Conservation (phyloP, 2,888 invertebrate genomes). For the Polietes domitor region DNA sequence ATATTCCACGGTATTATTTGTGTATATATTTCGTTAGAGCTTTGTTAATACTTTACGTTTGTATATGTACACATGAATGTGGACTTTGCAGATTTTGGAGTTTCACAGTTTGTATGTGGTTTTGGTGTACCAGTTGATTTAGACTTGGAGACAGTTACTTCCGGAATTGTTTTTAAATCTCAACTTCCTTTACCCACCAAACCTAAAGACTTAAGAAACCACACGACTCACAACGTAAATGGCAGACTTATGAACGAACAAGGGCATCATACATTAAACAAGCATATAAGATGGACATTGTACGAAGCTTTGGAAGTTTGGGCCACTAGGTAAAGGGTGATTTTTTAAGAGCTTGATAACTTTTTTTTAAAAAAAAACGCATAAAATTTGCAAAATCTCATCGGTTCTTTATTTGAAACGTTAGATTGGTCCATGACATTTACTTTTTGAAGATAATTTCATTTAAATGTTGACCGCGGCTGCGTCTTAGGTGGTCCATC, state of each 20-base stretch:
- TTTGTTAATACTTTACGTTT: background rate
- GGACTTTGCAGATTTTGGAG: constrained; percentile 25
- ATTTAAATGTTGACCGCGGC: too few relatives aligned
- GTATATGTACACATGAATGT: background rate
- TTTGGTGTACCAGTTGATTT: constrained; percentile 59
- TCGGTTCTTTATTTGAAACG: too few relatives aligned
- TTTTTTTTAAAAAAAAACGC: too few relatives aligned
- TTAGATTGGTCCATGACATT: too few relatives aligned
- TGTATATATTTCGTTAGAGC: background rate
- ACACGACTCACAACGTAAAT: constrained; percentile 44
- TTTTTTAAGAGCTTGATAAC: too few relatives aligned
- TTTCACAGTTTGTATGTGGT: constrained; percentile 54
- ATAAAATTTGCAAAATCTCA: too few relatives aligned
- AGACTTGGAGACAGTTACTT: constrained; percentile 42
- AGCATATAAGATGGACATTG: constrained; percentile 36
- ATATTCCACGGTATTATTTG: constrained; percentile 28
- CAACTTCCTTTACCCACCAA: constrained; percentile 44
- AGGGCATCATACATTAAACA: background rate
- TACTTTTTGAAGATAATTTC: too few relatives aligned
- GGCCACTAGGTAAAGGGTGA: constrained; percentile 31
- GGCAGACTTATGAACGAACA: constrained; percentile 7
- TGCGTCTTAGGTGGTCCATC: too few relatives aligned
- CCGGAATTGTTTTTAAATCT: constrained; percentile 58
- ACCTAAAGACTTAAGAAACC: constrained; percentile 39
- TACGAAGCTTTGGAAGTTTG: constrained; percentile 44